Percentiles rank a stretch among this genome's conserved stretches.
Conservation (phyloP, 30 jellyfish, hydroid and myxozoan species). For the Clytia hemisphaerica region DNA sequence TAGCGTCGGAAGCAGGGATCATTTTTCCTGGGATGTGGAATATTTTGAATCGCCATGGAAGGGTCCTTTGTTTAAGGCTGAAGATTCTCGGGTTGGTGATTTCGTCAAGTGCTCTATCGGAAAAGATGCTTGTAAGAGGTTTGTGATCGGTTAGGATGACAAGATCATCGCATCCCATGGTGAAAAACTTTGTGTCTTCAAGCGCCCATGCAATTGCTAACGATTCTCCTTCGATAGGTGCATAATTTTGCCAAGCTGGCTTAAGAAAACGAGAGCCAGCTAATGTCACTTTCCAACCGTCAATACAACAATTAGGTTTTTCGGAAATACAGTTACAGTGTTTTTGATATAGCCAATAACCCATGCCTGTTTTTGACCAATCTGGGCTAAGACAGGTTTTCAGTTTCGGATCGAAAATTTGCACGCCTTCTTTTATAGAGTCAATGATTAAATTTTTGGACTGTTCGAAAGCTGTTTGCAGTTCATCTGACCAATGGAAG, state of each 20-base stretch:
- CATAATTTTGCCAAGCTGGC: constrained; percentile 27
- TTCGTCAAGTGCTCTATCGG: constrained; percentile 29
- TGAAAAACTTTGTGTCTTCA: constrained; percentile 25
- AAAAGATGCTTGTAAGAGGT: constrained; percentile 21
- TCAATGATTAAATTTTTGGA: constrained; percentile 9
- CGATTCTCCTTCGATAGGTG: constrained; percentile 54
- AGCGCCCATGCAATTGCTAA: constrained; percentile 37
- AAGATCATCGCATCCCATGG: constrained; percentile 36
- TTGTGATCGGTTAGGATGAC: constrained; percentile 25
- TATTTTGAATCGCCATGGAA: constrained; percentile 14
- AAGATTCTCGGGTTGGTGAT: constrained; percentile 14
- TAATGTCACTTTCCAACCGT: constrained; percentile 28
- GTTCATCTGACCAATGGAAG: constrained; percentile 17
- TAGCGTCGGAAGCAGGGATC: constrained; percentile 19
- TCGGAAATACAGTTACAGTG: constrained; percentile 5
- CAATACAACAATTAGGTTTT: constrained; percentile 20
- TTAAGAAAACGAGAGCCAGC: constrained; percentile 17
- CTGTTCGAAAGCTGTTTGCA: constrained; percentile 5
- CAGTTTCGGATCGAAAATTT: constrained; percentile 8
- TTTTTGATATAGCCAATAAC: constrained; percentile 27
- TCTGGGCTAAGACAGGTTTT: constrained; percentile 15
- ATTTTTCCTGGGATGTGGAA: constrained; percentile 13
- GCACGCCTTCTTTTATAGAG: constrained; percentile 17
- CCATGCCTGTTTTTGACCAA: constrained; percentile 37
- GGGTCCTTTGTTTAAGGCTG: constrained; percentile 12